phyloP scores from a whole-genome alignment of 2,888 invertebrate species.

The Dermolepida albohirtum region DNA sequence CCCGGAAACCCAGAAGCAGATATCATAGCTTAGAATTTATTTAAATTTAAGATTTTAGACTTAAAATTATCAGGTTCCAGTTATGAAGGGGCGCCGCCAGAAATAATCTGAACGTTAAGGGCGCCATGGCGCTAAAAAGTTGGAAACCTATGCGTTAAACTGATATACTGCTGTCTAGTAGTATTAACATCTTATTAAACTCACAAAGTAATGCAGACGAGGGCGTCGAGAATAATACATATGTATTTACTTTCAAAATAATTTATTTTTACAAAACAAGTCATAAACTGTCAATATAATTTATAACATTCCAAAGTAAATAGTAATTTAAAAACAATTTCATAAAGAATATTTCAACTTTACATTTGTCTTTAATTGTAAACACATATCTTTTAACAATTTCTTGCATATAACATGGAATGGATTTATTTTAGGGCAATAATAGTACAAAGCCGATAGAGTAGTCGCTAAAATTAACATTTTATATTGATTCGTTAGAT shows the following conservation, averaged over 20 bases:
- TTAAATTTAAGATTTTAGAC: too few relatives aligned
- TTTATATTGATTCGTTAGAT: constrained; percentile 20
- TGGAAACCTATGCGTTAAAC: too few relatives aligned
- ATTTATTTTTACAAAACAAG: constrained; percentile 41
- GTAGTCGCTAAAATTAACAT: constrained; percentile 25
- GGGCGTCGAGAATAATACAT: background rate
- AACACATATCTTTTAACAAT: constrained; percentile 22
- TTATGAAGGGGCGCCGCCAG: too few relatives aligned
- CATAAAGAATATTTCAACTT: constrained; percentile 22
- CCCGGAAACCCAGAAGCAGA: too few relatives aligned
- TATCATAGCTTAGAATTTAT: too few relatives aligned
- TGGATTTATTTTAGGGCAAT: constrained; percentile 12
- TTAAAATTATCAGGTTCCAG: too few relatives aligned
- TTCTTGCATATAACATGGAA: constrained; percentile 30
- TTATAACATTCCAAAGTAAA: constrained; percentile 29
- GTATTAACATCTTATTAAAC: too few relatives aligned
- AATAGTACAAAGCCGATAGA: constrained; percentile 14
- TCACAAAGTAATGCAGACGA: too few relatives aligned
- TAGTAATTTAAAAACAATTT: constrained; percentile 5
- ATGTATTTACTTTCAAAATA: constrained; percentile 30
- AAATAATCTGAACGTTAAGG: too few relatives aligned
- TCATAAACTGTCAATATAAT: constrained; percentile 34
- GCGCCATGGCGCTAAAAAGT: too few relatives aligned
- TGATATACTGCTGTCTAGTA: too few relatives aligned
- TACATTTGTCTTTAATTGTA: constrained; percentile 26